Conservation (phyloP, 1,140 invertebrate genomes). For the Trichoplusia ni region DNA sequence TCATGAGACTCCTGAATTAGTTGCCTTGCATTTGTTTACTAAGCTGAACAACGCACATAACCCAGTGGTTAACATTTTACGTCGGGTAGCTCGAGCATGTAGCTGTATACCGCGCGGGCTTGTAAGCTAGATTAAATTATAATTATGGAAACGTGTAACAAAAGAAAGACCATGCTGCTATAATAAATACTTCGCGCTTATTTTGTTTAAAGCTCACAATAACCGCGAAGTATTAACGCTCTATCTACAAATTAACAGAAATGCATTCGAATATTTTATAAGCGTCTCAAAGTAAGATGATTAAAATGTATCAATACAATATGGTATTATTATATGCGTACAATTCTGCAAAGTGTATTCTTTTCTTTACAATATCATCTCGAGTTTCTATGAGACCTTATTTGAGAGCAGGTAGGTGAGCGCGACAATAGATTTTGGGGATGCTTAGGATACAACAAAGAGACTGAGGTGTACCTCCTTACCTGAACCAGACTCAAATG, state of each 20-base stretch:
- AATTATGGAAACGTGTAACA: no score
- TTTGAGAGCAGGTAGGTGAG: slow-evolving; percentile 24
- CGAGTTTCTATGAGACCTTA: slow-evolving; percentile 17
- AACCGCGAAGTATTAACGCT: no score
- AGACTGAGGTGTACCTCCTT: slow-evolving; percentile 30
- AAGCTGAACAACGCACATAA: not conserved
- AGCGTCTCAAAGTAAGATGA: no score
- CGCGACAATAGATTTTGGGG: slow-evolving; percentile 21
- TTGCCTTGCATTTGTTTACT: not conserved
- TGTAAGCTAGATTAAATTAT: no score
- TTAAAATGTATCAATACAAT: no score
- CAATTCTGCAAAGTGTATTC: slow-evolving; percentile 18
- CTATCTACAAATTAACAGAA: no score
- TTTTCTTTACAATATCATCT: slow-evolving; percentile 25
- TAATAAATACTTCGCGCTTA: no score
- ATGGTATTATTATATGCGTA: slow-evolving; percentile 7
- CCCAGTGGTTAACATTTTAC: no score
- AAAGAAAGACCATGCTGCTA: no score
- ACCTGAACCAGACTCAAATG: slow-evolving; percentile 23
- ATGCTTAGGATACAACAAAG: slow-evolving; percentile 18
- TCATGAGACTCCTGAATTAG: slow-evolving; percentile 9
- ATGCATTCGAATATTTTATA: no score
- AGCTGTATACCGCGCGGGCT: no score
- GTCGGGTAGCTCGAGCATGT: not conserved
- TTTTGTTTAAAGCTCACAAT: no score